A percentile compares a stretch with the other conserved stretches of the same genome.
Conservation (phyloP, 64 coral and sea anemone genomes). For the Stichodactyla mertensii region DNA sequence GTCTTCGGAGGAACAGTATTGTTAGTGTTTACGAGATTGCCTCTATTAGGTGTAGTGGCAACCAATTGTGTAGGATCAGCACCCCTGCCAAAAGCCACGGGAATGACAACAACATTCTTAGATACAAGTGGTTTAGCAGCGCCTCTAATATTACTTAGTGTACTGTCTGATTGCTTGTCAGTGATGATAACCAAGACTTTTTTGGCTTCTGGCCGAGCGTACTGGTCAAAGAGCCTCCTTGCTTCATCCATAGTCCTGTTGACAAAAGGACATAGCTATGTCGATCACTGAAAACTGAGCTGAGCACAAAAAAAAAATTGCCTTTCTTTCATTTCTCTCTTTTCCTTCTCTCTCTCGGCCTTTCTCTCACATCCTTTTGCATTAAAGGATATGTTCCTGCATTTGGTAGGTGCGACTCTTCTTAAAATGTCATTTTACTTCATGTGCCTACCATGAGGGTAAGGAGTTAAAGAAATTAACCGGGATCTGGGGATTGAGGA, state of each 20-base stretch:
- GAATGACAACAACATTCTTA: conserved; percentile 49
- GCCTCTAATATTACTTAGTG: conserved; percentile 18
- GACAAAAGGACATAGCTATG: neutral
- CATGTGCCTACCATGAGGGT: no score
- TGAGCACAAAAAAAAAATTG: no score
- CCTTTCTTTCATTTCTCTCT: no score
- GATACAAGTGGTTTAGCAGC: conserved; percentile 39
- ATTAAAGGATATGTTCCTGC: no score
- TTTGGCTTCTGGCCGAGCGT: conserved; percentile 44
- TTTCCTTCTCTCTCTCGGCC: no score
- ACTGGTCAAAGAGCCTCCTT: conserved; percentile 37
- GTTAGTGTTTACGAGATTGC: conserved; percentile 32
- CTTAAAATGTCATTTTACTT: no score
- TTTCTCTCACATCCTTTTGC: no score
- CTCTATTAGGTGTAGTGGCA: conserved; percentile 23
- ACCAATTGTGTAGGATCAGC: conserved; percentile 40
- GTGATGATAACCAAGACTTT: conserved; percentile 71
- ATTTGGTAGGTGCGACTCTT: no score
- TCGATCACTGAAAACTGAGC: neutral
- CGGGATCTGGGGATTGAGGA: no score
- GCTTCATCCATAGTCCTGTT: conserved; percentile 10
- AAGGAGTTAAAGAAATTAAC: no score
- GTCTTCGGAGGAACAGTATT: conserved; percentile 27
- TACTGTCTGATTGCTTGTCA: conserved; percentile 48
- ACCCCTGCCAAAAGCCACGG: conserved; percentile 57